A percentile compares a stretch with the other conserved stretches of the same genome.
These are phyloP conservation scores for Danio kyathit DNA, from an alignment of 2,797 vertebrate species.

Conservation along the genomic window DNA sequence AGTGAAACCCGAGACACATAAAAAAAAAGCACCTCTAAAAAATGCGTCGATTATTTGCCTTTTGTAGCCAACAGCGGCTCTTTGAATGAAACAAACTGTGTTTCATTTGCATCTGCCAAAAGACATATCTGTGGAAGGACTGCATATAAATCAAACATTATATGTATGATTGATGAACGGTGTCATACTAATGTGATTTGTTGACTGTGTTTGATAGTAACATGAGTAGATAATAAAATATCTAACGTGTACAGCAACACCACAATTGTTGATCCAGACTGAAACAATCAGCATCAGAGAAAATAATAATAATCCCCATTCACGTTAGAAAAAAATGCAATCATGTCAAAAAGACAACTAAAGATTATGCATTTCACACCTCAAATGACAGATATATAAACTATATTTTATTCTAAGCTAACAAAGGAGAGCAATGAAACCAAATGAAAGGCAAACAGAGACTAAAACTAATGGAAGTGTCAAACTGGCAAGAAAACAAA, in stretches of 20 bases:
- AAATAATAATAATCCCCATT: background rate
- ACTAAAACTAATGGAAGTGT: background rate
- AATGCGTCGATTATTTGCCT: constrained; percentile 47
- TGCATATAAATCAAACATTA: background rate
- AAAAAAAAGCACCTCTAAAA: constrained; percentile 62
- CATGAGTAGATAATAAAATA: background rate
- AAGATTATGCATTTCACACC: background rate
- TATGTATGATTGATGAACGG: background rate
- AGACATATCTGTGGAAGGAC: background rate
- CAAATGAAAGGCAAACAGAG: background rate
- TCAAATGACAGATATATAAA: background rate
- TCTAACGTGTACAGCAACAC: background rate
- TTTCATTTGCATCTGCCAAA: background rate
- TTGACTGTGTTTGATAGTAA: background rate
- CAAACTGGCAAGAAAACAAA: background rate
- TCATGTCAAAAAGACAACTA: background rate
- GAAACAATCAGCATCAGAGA: background rate
- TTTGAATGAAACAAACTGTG: constrained; percentile 20
- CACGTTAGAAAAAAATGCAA: background rate
- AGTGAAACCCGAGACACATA: constrained; percentile 68
- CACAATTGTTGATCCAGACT: background rate
- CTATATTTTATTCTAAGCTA: background rate
- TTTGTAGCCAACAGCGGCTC: constrained; percentile 15
- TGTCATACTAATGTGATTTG: background rate
- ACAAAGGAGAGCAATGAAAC: background rate